Percentiles rank a stretch among this genome's conserved stretches.
Conservation (phyloP, 23 tunicate genomes). For the Trididemnum clinides region DNA sequence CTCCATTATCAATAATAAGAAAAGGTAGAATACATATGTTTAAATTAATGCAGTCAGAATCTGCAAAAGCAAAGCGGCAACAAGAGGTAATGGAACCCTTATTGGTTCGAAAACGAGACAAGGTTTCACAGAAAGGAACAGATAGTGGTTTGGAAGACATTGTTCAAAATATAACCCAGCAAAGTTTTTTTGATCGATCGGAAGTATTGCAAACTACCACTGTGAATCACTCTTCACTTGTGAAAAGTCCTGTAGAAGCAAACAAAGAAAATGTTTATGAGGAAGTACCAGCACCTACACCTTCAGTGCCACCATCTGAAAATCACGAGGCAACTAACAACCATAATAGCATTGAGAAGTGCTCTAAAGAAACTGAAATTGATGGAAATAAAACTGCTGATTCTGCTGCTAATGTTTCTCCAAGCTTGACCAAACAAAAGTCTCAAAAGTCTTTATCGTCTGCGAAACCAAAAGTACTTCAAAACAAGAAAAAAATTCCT, state of each 20-base stretch:
- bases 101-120: neutral
- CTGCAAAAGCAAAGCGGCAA: conserved; percentile 36
- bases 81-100: conserved; percentile 36
- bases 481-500: neutral
- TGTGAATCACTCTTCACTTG: neutral
- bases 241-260: neutral
- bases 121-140: neutral
- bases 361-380: neutral
- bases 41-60: conserved; percentile 52
- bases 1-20: conserved; percentile 50
- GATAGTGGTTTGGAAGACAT: neutral
- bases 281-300: neutral
- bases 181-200: neutral
- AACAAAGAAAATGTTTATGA: neutral
- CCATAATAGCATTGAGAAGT: neutral
- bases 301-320: neutral
- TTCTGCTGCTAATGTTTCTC: neutral
- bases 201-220: neutral
- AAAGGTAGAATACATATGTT: conserved; percentile 85
- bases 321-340: neutral
- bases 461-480: neutral
- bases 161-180: neutral
- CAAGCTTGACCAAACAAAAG: neutral
- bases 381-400: neutral
- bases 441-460: neutral